Evolutionary conservation across 2,888 invertebrate species (phyloP), one percentile per base, ranked within the genome.

Genomic region (Erebia ligea): DNA sequence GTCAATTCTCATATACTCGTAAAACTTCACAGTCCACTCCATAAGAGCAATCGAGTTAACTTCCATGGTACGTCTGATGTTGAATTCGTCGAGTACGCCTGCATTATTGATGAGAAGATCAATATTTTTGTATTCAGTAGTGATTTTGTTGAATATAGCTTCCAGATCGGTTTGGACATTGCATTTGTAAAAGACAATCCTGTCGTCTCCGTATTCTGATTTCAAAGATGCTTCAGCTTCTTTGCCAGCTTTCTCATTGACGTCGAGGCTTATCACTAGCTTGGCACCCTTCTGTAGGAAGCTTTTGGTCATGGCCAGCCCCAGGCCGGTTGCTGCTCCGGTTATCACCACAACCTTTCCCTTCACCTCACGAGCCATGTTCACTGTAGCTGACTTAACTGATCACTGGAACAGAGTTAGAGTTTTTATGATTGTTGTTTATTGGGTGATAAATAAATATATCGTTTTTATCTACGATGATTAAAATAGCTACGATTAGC

Each of bases 1-100:
- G 75, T 94, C 89, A 58, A 84, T 88, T 50, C 94, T 87, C 94
- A 95, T 93, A 79, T 93, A 87, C 70, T 94, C 87, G 73, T 94
- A 86, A 42, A 90, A 95, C 40, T 94, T 84, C 48, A 92, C 80
- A 0, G 90, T 88, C 73, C 94, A 84, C 50, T 81, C 82, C 61
- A 85, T 82, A 1, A 84, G 45, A 21, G 80, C 79, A 6, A 75
- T 81, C 0, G 78, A 65, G 62, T 93, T 93, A 17, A 89, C 80
- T 52, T 79, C 79, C 10, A 84, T 76, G 0, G 79, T 80, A 63
- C 77, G 78, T 68, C 71, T 78, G 6, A 76, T 71, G 9, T 74
- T 74, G 0, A 62, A 65, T 42, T 83, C 83, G 19, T 79, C 70
- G 0, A 76, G 69, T 17, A 89, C 79, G 6, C 89, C 90, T 50